Base-by-base conservation (phyloP, 2,797 vertebrate genomes). In the Sebastes oblongus region DNA sequence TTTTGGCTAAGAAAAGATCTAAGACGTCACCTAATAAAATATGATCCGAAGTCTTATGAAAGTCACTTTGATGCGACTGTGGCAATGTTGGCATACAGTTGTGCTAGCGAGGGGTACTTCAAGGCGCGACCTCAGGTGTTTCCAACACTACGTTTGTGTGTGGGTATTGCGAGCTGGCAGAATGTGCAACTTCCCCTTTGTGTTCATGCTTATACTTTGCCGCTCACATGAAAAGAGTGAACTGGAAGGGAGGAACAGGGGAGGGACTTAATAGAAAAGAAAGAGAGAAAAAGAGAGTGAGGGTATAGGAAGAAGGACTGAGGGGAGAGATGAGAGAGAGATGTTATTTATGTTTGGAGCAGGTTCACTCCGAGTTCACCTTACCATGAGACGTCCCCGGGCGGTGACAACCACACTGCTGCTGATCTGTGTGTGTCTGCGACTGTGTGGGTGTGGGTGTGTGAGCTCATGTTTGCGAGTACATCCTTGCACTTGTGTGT, bases 351-450 rank as follows among this genome's bases (percentile, higher is more conserved):
- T 94, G 93, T 93, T 92, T 88, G 83, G 91, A 91, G 89, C 82
- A 94, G 94, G 95, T 96, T 98, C 96, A 97, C 89, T 90, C 85
- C 55, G 86, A 97, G 94, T 97, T 97, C 95, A 96, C 93, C 92
- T 95, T 95, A 94, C 90, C 90, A 91, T 91, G 91, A 96, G 94
- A 95, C 92, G 89, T 95, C 95, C 96, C 93, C 91, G 87, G 93
- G 94, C 90, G 86, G 93, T 91, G 93, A 93, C 92, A 89, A 91
- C 80, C 75, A 84, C 74, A 72, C 84, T 42, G 87, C 82, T 79
- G 75, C 88, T 73, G 88, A 78, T 84, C 66, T 81, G 85, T 88
- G 86, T 83, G 78, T 77, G 66, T 79, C 74, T 14, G 60, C 34
- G 66, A 50, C 66, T 71, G 29, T 77, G 67, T 83, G 75, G 5